phyloP scores from a whole-genome alignment of 2,888 invertebrate genomes.

The Clistopyga incitator region DNA sequence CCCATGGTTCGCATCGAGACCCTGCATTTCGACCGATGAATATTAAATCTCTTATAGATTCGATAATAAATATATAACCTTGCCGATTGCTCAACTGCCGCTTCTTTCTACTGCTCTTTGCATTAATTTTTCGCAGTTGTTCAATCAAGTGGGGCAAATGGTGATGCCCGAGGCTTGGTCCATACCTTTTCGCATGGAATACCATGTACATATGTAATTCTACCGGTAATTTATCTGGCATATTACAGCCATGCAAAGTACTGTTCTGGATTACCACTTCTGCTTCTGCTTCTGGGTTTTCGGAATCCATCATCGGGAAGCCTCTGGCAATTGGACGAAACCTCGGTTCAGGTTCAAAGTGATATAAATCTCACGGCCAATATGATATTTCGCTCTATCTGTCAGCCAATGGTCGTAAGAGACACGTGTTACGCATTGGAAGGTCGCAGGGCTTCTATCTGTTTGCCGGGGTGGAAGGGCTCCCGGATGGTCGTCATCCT shows the following conservation, averaged over 20 bases:
- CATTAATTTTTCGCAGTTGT: not conserved
- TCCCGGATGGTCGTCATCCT: constrained; percentile 50
- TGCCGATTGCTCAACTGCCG: constrained; percentile 54
- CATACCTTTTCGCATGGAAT: not conserved
- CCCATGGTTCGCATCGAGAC: constrained; percentile 12
- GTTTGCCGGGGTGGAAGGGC: constrained; percentile 51
- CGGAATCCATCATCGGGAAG: not conserved
- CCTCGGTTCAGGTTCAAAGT: constrained; percentile 52
- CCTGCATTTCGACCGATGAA: constrained; percentile 54
- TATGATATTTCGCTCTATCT: constrained; percentile 76
- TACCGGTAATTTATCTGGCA: no score
- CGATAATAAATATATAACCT: constrained; percentile 40
- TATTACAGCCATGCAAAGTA: no score
- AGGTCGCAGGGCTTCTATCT: constrained; percentile 29
- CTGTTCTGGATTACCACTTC: no score
- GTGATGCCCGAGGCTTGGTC: not conserved
- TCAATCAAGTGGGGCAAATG: not conserved
- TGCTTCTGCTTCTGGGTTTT: no score
- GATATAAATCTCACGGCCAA: constrained; percentile 79
- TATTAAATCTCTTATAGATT: constrained; percentile 55
- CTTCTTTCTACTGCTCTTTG: not conserved
- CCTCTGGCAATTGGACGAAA: not conserved
- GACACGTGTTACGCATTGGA: constrained; percentile 80
- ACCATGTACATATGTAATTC: not conserved
- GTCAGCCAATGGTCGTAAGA: constrained; percentile 79